Evolutionary conservation across 2,113 vertebrate species (phyloP), one percentile per base, ranked within the genome.

Genomic region (Ptychochromis oligacanthus): DNA sequence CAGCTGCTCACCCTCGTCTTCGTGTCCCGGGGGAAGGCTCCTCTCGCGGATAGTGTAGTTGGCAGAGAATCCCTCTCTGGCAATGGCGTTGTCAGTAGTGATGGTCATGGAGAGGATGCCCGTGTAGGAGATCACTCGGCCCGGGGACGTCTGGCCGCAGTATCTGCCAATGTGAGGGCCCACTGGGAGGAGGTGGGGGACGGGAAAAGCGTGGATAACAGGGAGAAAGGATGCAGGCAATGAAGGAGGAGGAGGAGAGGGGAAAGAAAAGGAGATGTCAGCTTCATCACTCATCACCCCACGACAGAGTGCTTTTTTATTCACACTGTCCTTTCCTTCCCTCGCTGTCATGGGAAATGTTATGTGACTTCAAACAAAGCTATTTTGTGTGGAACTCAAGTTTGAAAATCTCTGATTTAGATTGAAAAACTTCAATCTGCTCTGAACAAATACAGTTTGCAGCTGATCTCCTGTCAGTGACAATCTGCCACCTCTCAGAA

Each of bases 71-170:
- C 98, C 98, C 88, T 99, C 98, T 89, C 95, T 98, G 80, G 98
- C 97, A 79, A 99, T 99, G 28, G 98, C 98, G 46, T 94, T 99
- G 95, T 99, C 98, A 0, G 98, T 98, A 81, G 97, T 98, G 94
- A 99, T 98, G 84, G 96, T 97, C 96, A 99, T 96, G 59, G 98
- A 97, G 61, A 99, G 95, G 85, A 99, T 97, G 70, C 98, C 98
- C 0, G 98, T 99, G 49, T 97, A 97, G 89, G 98, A 97, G 34
- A 96, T 95, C 74, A 99, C 96, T 4, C 96, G 96, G 20, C 97
- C 98, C 3, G 98, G 98, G 3, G 97, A 97, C 74, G 96, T 97
- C 91, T 97, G 97, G 61, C 98, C 98, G 79, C 98, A 99, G 85
- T 97, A 99, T 31, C 98, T 96, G 10, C 98, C 98, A 5, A 99